Percentiles rank a stretch among this genome's conserved stretches.
phyloP scores from a whole-genome alignment of 2,113 vertebrate species.

The Genyomyrus donnyi region DNA sequence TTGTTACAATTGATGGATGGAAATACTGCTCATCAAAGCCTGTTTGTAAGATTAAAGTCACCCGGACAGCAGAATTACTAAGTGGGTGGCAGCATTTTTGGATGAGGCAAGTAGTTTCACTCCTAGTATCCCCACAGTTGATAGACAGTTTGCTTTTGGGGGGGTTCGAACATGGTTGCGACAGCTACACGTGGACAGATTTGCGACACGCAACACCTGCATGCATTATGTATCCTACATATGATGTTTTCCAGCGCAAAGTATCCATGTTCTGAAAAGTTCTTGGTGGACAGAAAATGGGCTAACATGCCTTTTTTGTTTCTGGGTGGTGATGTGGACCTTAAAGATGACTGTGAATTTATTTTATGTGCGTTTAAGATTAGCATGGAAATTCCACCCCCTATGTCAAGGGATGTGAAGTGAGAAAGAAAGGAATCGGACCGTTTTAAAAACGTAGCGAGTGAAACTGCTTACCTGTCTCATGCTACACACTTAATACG shows the following conservation, averaged over 20 bases:
- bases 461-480: background rate
- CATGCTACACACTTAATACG: background rate
- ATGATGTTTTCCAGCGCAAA: background rate
- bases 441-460: background rate
- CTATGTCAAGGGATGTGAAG: background rate
- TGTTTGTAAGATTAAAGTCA: background rate
- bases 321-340: background rate
- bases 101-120: background rate
- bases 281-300: background rate
- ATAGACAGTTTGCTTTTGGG: background rate
- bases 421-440: background rate
- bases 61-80: background rate
- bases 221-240: background rate
- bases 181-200: background rate
- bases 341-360: background rate
- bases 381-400: background rate
- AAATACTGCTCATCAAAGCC: background rate
- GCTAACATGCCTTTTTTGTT: background rate
- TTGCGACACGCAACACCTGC: background rate
- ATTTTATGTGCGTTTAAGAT: constrained; percentile 4
- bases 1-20: background rate
- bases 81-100: background rate
- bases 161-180: background rate
- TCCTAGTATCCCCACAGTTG: background rate
- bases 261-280: background rate